Percentiles rank a stretch among this genome's conserved stretches.
These are phyloP conservation scores for Dipodomys ordii DNA, from an alignment of 2,113 vertebrate species.

Conservation along the genomic window DNA sequence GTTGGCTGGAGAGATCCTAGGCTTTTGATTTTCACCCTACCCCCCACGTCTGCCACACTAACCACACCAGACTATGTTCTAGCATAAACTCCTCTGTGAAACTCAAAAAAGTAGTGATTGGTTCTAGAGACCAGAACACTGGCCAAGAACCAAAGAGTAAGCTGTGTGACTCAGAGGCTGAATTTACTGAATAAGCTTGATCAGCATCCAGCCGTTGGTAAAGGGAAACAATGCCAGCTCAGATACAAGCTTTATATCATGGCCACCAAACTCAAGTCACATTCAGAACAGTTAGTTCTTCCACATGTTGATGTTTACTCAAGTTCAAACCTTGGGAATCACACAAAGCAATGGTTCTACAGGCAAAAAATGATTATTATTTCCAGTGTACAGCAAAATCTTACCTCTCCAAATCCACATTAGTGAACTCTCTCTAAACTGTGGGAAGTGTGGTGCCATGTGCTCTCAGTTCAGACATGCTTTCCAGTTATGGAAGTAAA, in stretches of 20 bases:
- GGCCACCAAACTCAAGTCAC: neutral
- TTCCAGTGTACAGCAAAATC: slow-evolving; percentile 18
- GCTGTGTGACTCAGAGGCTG: neutral
- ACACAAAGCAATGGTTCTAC: neutral
- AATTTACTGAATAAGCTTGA: neutral
- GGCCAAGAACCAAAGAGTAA: neutral
- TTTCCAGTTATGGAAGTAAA: slow-evolving; percentile 34
- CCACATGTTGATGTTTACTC: neutral
- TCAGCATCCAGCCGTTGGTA: neutral
- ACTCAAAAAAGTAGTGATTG: slow-evolving; percentile 28
- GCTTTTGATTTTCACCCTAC: slow-evolving; percentile 15
- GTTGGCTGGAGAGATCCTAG: neutral
- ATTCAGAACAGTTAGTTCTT: neutral
- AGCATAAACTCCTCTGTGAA: slow-evolving; percentile 16
- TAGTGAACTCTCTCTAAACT: neutral
- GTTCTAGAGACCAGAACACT: neutral
- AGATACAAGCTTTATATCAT: neutral
- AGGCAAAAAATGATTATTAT: neutral
- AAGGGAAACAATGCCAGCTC: neutral
- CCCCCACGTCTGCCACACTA: neutral
- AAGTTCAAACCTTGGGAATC: slow-evolving; percentile 7
- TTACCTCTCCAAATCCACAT: neutral
- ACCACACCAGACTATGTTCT: slow-evolving; percentile 13
- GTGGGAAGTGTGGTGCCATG: neutral
- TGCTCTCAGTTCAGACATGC: neutral